These are phyloP conservation scores for Ooceraea biroi DNA, from an alignment of 1,140 invertebrate genomes.

Conservation along the genomic window DNA sequence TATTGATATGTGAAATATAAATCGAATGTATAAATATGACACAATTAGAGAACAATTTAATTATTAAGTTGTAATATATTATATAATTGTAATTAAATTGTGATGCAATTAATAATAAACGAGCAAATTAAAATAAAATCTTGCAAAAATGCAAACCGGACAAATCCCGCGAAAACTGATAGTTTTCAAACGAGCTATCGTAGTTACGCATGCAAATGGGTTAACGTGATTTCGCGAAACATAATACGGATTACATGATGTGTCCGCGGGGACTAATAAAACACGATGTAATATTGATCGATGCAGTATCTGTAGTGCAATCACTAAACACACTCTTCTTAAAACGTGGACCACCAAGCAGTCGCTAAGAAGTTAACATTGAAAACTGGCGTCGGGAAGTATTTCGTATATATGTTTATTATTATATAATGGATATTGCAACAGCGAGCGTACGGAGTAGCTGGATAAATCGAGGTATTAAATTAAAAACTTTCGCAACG, in stretches of 20 bases:
- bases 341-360: not conserved
- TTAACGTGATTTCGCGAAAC: constrained; percentile 29
- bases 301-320: not conserved
- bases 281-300: constrained; percentile 32
- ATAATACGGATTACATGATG: constrained; percentile 55
- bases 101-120: constrained; percentile 4
- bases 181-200: not conserved
- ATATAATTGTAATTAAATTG: constrained; percentile 7
- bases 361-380: not conserved
- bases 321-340: constrained; percentile 10
- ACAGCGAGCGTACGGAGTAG: not conserved
- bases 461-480: constrained; percentile 41
- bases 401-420: not conserved
- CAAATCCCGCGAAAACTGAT: not conserved
- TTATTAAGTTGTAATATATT: not conserved
- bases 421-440: not conserved
- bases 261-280: constrained; percentile 43
- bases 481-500: constrained; percentile 39
- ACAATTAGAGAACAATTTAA: no score
- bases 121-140: not conserved
- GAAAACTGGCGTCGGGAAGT: constrained; percentile 3
- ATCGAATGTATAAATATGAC: no score
- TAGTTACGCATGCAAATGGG: constrained; percentile 39
- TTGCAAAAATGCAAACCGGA: not conserved
- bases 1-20: not conserved